Conservation (phyloP, 1,140 invertebrate species). For the Lasaia peninsularis region DNA sequence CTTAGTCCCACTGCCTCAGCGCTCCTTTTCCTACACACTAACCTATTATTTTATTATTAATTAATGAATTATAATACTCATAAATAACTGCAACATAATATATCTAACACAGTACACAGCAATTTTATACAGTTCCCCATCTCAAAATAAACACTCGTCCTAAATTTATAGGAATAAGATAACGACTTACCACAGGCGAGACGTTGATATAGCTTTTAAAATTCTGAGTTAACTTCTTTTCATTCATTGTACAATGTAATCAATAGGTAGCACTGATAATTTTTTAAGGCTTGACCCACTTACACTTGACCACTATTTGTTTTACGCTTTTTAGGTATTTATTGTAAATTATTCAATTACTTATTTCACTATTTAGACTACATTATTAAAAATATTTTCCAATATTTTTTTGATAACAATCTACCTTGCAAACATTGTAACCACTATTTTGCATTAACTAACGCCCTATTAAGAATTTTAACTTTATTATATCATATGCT, state of each 20-base stretch:
- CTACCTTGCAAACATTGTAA: slow-evolving; percentile 43
- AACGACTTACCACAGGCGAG: slow-evolving; percentile 49
- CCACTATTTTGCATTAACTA: slow-evolving; percentile 13
- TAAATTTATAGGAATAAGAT: slow-evolving; percentile 22
- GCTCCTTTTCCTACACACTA: too few species aligned
- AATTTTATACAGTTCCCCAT: too few species aligned
- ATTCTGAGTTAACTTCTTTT: slow-evolving; percentile 64
- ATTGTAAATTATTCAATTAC: slow-evolving; percentile 22
- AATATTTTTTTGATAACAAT: slow-evolving; percentile 63
- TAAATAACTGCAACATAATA: too few species aligned
- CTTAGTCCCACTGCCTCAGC: too few species aligned
- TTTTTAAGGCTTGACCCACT: slow-evolving; percentile 44
- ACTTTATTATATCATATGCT: not conserved
- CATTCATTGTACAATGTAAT: slow-evolving; percentile 68
- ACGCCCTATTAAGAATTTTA: not conserved
- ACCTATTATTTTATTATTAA: too few species aligned
- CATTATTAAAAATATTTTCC: slow-evolving; percentile 54
- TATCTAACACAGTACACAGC: too few species aligned
- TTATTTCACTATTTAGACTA: slow-evolving; percentile 42
- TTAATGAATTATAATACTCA: too few species aligned
- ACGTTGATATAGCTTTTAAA: slow-evolving; percentile 71
- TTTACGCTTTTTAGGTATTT: not conserved
- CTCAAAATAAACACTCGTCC: not conserved
- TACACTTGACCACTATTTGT: slow-evolving; percentile 28
- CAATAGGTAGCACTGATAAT: slow-evolving; percentile 20